Conservation (phyloP, 2,113 vertebrate genomes). For the Mobula hypostoma region DNA sequence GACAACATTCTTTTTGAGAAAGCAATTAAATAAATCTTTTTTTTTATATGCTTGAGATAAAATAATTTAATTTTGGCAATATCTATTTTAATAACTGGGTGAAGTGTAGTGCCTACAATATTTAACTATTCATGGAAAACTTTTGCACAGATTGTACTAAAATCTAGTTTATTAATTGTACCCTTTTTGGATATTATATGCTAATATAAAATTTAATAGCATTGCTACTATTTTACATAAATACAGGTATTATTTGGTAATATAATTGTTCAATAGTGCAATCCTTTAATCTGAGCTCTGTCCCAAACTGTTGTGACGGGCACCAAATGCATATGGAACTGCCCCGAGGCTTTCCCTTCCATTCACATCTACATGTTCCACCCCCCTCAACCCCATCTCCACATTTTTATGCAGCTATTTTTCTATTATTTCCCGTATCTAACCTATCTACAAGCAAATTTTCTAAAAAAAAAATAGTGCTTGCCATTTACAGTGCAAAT, state of each 20-base stretch:
- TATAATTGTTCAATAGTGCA: neutral
- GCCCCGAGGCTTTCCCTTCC: too few species aligned
- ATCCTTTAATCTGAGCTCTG: neutral
- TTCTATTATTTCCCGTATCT: neutral
- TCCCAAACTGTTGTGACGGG: neutral
- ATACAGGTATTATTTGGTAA: neutral
- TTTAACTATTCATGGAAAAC: neutral
- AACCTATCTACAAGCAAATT: neutral
- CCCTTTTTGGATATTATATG: neutral
- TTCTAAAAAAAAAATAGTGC: neutral
- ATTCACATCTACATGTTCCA: too few species aligned
- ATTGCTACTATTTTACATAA: neutral
- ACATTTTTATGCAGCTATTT: too few species aligned
- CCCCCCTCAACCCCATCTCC: too few species aligned
- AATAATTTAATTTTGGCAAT: neutral
- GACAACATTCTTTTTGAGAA: neutral
- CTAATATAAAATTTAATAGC: neutral
- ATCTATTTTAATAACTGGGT: constrained; percentile 28
- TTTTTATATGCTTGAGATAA: neutral
- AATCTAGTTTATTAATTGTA: constrained; percentile 4
- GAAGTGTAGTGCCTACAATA: neutral
- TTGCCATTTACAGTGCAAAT: neutral
- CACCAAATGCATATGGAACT: too few species aligned
- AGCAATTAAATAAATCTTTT: neutral
- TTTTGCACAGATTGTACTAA: constrained; percentile 11